These are phyloP conservation scores for Elgaria multicarinata DNA, from an alignment of 2,113 vertebrate species.

Conservation along the genomic window DNA sequence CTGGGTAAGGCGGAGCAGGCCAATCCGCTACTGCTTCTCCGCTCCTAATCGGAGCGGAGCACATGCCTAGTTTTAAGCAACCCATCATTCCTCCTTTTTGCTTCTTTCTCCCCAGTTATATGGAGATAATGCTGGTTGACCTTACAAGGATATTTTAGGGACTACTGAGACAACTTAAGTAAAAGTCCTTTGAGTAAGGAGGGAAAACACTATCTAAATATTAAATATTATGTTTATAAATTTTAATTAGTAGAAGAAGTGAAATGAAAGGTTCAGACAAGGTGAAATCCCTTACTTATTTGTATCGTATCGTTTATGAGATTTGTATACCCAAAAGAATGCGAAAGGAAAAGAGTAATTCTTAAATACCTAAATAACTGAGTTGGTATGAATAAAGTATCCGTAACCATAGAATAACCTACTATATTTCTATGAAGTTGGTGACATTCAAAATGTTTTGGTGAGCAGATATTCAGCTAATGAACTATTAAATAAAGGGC, in stretches of 20 bases:
- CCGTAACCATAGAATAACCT: neutral
- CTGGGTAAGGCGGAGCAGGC: too few species aligned
- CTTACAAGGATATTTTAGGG: neutral
- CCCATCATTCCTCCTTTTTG: neutral
- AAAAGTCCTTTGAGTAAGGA: too few species aligned
- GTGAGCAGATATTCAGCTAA: neutral
- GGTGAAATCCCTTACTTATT: neutral
- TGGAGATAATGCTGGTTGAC: neutral
- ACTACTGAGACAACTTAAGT: neutral
- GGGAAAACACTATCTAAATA: too few species aligned
- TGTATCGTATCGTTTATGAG: neutral
- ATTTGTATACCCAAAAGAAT: neutral
- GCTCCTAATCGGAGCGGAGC: too few species aligned
- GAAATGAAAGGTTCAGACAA: neutral
- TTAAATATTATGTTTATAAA: neutral
- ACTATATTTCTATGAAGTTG: neutral
- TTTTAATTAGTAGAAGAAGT: neutral
- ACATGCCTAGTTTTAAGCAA: too few species aligned
- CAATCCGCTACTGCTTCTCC: too few species aligned
- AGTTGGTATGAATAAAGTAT: neutral
- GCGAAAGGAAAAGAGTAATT: neutral
- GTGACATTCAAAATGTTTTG: neutral
- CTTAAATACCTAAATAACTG: neutral
- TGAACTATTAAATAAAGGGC: neutral
- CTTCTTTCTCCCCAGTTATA: neutral